These are phyloP conservation scores for Orbicella faveolata DNA, from an alignment of 64 coral and sea anemone species.

Conservation along the genomic window DNA sequence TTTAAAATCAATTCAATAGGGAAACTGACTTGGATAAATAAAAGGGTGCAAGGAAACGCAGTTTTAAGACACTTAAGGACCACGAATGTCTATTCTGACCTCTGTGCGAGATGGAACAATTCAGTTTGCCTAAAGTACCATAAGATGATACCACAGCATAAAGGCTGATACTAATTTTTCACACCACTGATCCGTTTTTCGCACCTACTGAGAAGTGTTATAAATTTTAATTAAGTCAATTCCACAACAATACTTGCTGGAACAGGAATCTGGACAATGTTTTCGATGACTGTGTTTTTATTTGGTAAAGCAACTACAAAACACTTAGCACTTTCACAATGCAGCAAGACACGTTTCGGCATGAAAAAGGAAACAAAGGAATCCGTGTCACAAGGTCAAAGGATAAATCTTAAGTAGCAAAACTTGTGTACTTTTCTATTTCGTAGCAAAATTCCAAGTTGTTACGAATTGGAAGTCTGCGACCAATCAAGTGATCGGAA, in stretches of 20 bases:
- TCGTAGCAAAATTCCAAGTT: not conserved
- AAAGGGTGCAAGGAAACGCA: no score
- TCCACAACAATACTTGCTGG: conserved; percentile 21
- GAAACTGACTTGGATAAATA: not conserved
- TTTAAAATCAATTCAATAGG: not conserved
- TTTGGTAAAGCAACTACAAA: conserved; percentile 15
- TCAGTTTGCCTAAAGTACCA: not conserved
- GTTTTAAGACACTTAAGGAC: no score
- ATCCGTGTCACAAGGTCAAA: conserved; percentile 17
- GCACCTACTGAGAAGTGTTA: not conserved
- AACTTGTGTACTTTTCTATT: conserved; percentile 33
- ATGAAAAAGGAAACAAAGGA: conserved; percentile 15
- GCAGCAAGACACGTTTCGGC: not conserved
- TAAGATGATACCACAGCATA: not conserved
- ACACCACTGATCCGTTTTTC: conserved; percentile 15
- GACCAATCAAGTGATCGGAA: conserved; percentile 37
- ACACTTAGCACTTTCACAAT: not conserved
- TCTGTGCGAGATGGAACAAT: not conserved
- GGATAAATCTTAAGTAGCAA: conserved; percentile 36
- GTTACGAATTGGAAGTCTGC: not conserved
- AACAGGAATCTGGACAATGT: not conserved
- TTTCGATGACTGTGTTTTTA: conserved; percentile 9
- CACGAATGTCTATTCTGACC: not conserved
- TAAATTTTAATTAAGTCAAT: not conserved
- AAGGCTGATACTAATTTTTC: not conserved